Percentiles rank a stretch among this genome's conserved stretches.
Evolutionary conservation across 53 echinoderm and acorn worm species (phyloP).

Genomic region (Stichopus horrens): DNA sequence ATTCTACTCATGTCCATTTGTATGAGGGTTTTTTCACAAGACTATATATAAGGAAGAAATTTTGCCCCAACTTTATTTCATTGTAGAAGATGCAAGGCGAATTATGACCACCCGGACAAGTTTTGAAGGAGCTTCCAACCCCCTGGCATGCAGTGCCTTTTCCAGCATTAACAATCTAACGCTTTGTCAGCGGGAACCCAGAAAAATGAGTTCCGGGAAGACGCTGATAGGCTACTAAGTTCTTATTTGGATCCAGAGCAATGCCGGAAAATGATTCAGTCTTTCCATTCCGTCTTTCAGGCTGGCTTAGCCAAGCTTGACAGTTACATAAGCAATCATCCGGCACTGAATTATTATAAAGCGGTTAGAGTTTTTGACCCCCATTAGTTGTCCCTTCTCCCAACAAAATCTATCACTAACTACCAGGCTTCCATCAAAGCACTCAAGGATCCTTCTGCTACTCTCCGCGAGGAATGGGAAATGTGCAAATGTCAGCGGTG

Average conservation of each 20-base stretch:
- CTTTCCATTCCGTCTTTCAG: constrained; percentile 59
- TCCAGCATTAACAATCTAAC: constrained; percentile 48
- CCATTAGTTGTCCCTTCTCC: constrained; percentile 49
- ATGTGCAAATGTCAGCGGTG: neutral
- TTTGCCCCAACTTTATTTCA: constrained; percentile 53
- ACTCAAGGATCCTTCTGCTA: neutral
- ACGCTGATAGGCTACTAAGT: constrained; percentile 46
- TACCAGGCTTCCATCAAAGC: constrained; percentile 4
- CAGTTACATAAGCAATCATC: constrained; percentile 51
- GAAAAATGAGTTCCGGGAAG: constrained; percentile 49
- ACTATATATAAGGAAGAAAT: constrained; percentile 58
- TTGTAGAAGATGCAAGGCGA: constrained; percentile 44
- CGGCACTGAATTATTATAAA: constrained; percentile 61
- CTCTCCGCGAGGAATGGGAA: constrained; percentile 28
- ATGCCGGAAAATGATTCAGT: constrained; percentile 6
- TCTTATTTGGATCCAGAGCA: neutral
- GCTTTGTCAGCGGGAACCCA: constrained; percentile 46
- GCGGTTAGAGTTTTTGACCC: constrained; percentile 67
- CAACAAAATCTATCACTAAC: neutral
- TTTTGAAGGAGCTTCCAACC: constrained; percentile 57
- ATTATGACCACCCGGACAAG: constrained; percentile 50
- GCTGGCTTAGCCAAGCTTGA: constrained; percentile 50
- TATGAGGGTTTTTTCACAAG: constrained; percentile 70
- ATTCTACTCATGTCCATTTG: constrained; percentile 56
- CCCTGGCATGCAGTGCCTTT: constrained; percentile 66